Percentiles rank a stretch among this genome's conserved stretches.
Evolutionary conservation across 64 coral and sea anemone genomes (phyloP).

Genomic region (Montipora efflorescens): DNA sequence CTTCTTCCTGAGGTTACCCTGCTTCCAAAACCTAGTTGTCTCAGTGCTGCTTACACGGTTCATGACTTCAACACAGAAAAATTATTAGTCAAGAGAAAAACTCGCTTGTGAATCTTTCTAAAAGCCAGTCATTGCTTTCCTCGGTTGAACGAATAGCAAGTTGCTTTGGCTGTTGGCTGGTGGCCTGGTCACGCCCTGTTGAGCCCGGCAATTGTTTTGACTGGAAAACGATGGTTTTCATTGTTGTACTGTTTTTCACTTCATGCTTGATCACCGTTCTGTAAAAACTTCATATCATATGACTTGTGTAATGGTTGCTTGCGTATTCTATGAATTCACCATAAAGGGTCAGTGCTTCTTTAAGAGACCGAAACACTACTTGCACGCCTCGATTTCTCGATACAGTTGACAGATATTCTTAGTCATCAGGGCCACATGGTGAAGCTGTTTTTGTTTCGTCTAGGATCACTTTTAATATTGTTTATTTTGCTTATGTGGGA

Average conservation of each 20-base stretch:
- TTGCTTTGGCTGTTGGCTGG: not conserved
- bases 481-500: constrained; percentile 69
- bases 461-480: constrained; percentile 43
- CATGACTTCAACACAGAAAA: constrained; percentile 40
- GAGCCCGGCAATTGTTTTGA: not conserved
- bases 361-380: not conserved
- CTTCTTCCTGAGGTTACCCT: not conserved
- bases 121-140: not conserved
- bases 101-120: not conserved
- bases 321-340: not conserved
- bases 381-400: constrained; percentile 6
- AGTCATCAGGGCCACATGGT: constrained; percentile 41
- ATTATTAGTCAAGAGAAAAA: constrained; percentile 30
- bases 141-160: not conserved
- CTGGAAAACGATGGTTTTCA: not conserved
- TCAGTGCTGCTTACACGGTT: constrained; percentile 2
- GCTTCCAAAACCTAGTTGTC: not conserved
- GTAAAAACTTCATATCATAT: constrained; percentile 24
- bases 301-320: constrained; percentile 16
- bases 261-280: not conserved
- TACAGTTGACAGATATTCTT: not conserved
- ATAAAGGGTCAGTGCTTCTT: constrained; percentile 33
- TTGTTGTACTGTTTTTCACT: not conserved
- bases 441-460: constrained; percentile 62
- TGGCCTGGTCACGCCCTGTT: not conserved